Evolutionary conservation across 2,797 vertebrate genomes (phyloP).

Genomic region (Petrocephalus sullivani): DNA sequence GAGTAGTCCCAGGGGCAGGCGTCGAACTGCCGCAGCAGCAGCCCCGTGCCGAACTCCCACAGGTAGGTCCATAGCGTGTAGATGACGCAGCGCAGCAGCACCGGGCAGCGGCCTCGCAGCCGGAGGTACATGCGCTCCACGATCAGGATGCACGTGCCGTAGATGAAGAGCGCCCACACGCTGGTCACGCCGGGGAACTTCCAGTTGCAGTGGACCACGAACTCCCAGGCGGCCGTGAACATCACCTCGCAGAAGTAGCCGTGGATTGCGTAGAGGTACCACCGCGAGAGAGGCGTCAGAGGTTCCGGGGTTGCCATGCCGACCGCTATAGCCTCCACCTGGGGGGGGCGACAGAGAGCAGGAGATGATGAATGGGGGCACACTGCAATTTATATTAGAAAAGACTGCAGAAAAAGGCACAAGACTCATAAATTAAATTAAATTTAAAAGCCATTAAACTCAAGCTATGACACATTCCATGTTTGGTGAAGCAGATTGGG

Average conservation of each 20-base stretch:
- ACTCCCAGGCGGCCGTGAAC: slow-evolving; percentile 98
- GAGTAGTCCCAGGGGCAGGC: slow-evolving; percentile 98
- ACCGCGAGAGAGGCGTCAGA: slow-evolving; percentile 83
- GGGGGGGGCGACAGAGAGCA: not conserved
- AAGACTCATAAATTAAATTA: not conserved
- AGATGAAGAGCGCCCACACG: slow-evolving; percentile 97
- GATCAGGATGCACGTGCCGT: slow-evolving; percentile 94
- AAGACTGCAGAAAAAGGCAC: not conserved
- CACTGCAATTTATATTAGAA: not conserved
- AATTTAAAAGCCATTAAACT: not conserved
- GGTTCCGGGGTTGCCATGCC: slow-evolving; percentile 65
- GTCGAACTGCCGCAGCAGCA: slow-evolving; percentile 85
- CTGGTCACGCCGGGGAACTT: slow-evolving; percentile 96
- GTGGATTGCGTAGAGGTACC: slow-evolving; percentile 97
- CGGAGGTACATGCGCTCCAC: slow-evolving; percentile 90
- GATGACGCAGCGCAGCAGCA: slow-evolving; percentile 85
- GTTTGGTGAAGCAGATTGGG: not conserved
- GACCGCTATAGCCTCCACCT: slow-evolving; percentile 47
- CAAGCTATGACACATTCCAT: not conserved
- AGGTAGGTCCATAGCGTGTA: slow-evolving; percentile 96
- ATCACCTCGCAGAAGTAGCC: slow-evolving; percentile 99
- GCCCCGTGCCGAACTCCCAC: slow-evolving; percentile 95
- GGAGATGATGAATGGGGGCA: not conserved
- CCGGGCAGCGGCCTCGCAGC: slow-evolving; percentile 75
- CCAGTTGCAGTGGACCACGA: slow-evolving; percentile 93